These are phyloP conservation scores for Odontocerum albicorne DNA, from an alignment of 2,888 invertebrate species.

Conservation along the genomic window DNA sequence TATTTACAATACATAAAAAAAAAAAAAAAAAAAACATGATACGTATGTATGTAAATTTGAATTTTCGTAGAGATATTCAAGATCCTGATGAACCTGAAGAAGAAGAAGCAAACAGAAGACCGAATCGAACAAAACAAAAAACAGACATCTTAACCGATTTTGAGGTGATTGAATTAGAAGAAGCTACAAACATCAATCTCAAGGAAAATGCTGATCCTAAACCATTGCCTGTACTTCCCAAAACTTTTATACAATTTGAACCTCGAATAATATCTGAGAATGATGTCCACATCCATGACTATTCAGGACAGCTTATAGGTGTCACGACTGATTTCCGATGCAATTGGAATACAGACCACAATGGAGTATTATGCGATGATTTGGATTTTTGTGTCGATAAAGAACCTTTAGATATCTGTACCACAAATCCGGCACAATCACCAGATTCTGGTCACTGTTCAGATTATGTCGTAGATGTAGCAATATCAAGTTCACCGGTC, in stretches of 20 bases:
- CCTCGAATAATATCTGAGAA: constrained; percentile 44
- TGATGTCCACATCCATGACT: constrained; percentile 46
- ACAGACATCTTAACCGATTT: constrained; percentile 37
- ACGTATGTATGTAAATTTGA: constrained; percentile 7
- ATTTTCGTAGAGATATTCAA: constrained; percentile 20
- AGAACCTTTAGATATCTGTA: constrained; percentile 1
- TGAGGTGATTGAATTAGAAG: constrained; percentile 39
- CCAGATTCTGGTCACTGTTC: constrained; percentile 31
- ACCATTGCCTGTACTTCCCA: constrained; percentile 51
- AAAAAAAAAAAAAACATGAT: too few species aligned
- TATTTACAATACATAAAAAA: too few species aligned
- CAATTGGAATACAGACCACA: constrained; percentile 39
- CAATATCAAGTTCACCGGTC: constrained; percentile 2
- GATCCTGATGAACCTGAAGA: constrained; percentile 32
- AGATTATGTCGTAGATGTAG: constrained; percentile 14
- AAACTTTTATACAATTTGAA: constrained; percentile 50
- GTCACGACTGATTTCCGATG: constrained; percentile 49
- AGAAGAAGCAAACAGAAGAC: constrained; percentile 28
- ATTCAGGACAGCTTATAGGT: constrained; percentile 47
- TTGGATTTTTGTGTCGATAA: constrained; percentile 29
- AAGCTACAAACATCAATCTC: constrained; percentile 36
- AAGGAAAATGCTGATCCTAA: constrained; percentile 37
- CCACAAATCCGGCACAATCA: constrained; percentile 15
- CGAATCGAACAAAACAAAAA: constrained; percentile 17
- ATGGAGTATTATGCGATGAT: constrained; percentile 31